Evolutionary conservation across 2,113 vertebrate genomes (phyloP).

Genomic region (Larimichthys crocea): DNA sequence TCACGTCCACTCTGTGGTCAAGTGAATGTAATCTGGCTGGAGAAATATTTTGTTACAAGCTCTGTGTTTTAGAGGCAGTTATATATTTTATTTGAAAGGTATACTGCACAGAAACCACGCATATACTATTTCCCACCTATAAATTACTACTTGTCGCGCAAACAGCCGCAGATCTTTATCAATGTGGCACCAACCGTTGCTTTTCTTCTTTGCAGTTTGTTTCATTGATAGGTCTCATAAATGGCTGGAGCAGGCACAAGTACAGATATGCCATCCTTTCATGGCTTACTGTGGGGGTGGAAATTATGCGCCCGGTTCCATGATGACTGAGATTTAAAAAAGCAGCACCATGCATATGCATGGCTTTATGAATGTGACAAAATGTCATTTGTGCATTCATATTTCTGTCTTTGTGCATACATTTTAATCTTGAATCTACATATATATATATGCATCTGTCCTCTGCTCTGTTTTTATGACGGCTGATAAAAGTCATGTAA

Average conservation of each 20-base stretch:
- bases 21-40: slow-evolving; percentile 33
- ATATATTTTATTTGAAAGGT: neutral
- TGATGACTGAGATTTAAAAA: neutral
- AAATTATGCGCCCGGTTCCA: neutral
- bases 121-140: neutral
- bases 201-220: neutral
- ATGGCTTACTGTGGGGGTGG: neutral
- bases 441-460: too few relatives aligned
- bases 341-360: neutral
- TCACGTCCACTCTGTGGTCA: slow-evolving; percentile 37
- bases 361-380: neutral
- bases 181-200: neutral
- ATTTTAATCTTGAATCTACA: neutral
- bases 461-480: slow-evolving; percentile 1
- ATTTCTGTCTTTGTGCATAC: neutral
- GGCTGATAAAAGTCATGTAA: neutral
- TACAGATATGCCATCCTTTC: neutral
- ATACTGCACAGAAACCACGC: neutral
- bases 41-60: slow-evolving; percentile 32
- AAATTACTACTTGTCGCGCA: too few relatives aligned
- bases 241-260: neutral
- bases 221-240: neutral
- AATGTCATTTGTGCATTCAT: neutral
- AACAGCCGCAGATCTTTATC: neutral
- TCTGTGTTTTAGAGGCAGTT: slow-evolving; percentile 16